Evolutionary conservation across 2,113 vertebrate species (phyloP).

Genomic region (Orthochromis malagaraziensis): DNA sequence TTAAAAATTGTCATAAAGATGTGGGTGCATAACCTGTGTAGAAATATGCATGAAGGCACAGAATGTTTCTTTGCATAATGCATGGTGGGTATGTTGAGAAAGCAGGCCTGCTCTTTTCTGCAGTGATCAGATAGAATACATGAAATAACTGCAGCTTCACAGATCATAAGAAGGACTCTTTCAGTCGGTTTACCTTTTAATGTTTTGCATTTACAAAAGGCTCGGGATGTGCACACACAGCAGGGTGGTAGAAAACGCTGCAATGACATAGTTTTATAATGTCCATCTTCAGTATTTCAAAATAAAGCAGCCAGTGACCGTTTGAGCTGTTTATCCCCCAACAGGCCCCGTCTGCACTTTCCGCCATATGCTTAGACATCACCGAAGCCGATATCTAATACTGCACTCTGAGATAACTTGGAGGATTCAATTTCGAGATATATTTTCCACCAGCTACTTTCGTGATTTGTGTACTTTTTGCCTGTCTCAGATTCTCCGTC

Average conservation of each 20-base stretch:
- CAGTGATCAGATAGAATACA: not conserved
- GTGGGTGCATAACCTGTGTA: not conserved
- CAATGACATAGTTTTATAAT: not conserved
- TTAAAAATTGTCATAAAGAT: not conserved
- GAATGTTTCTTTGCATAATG: not conserved
- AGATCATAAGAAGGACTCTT: not conserved
- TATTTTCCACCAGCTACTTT: not conserved
- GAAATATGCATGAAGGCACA: not conserved
- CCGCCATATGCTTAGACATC: not conserved
- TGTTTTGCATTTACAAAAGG: not conserved
- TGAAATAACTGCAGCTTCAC: not conserved
- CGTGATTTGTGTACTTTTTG: not conserved
- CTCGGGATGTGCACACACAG: not conserved
- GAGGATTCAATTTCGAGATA: not conserved
- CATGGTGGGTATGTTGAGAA: not conserved
- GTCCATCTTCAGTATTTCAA: not conserved
- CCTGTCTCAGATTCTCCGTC: not conserved
- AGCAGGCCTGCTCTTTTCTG: not conserved
- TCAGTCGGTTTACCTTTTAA: not conserved
- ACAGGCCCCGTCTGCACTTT: not conserved
- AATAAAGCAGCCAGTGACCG: not conserved
- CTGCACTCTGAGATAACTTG: not conserved
- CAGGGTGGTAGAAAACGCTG: not conserved
- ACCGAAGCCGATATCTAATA: rapidly evolving
- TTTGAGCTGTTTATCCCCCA: not conserved